These are phyloP conservation scores for Ictalurus punctatus DNA, from an alignment of 2,113 vertebrate genomes.

Conservation along the genomic window DNA sequence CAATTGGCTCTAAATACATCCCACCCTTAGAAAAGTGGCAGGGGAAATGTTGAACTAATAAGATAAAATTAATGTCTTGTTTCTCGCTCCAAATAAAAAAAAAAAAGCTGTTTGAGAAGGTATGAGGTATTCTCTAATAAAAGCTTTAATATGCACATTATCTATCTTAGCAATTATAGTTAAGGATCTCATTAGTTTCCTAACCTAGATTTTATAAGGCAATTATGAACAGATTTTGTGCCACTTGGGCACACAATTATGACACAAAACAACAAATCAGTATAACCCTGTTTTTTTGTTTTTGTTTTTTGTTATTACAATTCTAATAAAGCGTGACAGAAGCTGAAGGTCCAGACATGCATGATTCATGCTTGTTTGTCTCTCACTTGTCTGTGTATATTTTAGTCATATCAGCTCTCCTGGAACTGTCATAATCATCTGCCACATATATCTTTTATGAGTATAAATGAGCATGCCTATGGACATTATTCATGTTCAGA, in stretches of 20 bases:
- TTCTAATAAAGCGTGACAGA: not conserved
- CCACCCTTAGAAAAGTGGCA: not conserved
- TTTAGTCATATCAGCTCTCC: constrained; percentile 28
- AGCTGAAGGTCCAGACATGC: constrained; percentile 30
- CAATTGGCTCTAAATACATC: not conserved
- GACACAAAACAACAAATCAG: constrained; percentile 11
- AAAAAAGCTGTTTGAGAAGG: not conserved
- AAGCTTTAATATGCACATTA: not conserved
- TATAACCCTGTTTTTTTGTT: not conserved
- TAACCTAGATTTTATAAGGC: not conserved
- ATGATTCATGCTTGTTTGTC: constrained; percentile 3
- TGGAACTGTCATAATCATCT: constrained; percentile 36
- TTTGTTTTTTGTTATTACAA: not conserved
- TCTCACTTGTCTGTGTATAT: not conserved
- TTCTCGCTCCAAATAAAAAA: not conserved
- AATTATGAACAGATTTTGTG: constrained; percentile 1
- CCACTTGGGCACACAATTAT: not conserved
- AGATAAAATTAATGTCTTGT: not conserved
- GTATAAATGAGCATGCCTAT: constrained; percentile 35
- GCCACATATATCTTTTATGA: constrained; percentile 27
- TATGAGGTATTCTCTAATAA: not conserved
- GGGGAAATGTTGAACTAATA: not conserved
- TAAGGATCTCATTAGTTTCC: constrained; percentile 12
- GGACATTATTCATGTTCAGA: constrained; percentile 49
- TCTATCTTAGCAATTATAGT: not conserved